Evolutionary conservation across 1,140 invertebrate genomes (phyloP).

Genomic region (Aphaenogaster floridana): DNA sequence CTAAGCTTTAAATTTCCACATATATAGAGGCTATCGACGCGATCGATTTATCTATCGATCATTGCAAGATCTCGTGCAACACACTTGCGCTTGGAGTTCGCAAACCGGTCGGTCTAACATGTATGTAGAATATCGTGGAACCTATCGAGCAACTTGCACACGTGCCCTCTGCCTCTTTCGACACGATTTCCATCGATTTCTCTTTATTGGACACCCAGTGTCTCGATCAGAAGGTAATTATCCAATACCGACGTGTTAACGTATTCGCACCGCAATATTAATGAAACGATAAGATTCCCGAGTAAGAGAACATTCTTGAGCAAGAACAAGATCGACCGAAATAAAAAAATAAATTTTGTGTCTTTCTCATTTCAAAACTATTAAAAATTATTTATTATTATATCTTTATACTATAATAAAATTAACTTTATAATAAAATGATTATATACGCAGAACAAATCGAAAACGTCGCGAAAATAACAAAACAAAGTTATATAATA

Average conservation of each 20-base stretch:
- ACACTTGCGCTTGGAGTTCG: constrained; percentile 16
- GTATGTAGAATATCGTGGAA: constrained; percentile 9
- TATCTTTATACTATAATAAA: too few species aligned
- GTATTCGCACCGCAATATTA: neutral
- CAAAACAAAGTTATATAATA: neutral
- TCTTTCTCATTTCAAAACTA: neutral
- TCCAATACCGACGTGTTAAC: constrained; percentile 16
- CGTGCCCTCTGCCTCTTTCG: constrained; percentile 57
- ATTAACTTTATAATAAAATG: too few species aligned
- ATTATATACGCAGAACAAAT: neutral
- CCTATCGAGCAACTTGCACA: constrained; percentile 23
- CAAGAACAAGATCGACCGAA: neutral
- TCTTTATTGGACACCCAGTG: constrained; percentile 21
- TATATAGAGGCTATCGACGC: constrained; percentile 10
- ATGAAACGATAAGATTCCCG: neutral
- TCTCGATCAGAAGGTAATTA: constrained; percentile 39
- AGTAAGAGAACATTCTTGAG: neutral
- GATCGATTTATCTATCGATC: constrained; percentile 59
- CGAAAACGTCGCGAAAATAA: neutral
- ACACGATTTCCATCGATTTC: neutral
- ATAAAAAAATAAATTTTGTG: neutral
- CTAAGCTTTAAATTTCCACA: constrained; percentile 4
- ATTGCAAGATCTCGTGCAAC: constrained; percentile 20
- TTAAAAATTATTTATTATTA: too few species aligned
- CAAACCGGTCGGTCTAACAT: constrained; percentile 59